phyloP scores from a whole-genome alignment of 2,888 invertebrate genomes.

The Drosophila siamana region DNA sequence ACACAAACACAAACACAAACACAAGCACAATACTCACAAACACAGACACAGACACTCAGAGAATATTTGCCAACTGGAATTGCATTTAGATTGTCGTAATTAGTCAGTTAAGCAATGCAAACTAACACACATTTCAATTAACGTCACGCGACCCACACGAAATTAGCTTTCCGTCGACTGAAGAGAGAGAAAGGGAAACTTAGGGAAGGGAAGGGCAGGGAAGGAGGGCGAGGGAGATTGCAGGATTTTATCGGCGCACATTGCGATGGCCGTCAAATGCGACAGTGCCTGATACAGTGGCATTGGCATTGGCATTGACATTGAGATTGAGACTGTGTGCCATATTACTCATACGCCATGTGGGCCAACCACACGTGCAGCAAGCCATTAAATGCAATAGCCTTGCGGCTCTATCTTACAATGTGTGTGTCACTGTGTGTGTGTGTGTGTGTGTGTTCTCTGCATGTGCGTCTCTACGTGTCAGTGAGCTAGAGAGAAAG shows the following conservation, averaged over 20 bases:
- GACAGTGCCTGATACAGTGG: constrained; percentile 41
- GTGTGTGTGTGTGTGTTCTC: background rate
- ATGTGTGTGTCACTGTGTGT: constrained; percentile 10
- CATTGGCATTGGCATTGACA: constrained; percentile 66
- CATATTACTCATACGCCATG: constrained; percentile 51
- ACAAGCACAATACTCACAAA: background rate
- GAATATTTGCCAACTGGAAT: constrained; percentile 18
- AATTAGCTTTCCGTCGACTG: constrained; percentile 42
- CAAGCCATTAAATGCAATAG: constrained; percentile 35
- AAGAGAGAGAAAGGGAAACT: no score
- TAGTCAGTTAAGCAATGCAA: constrained; percentile 23
- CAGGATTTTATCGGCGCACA: constrained; percentile 6
- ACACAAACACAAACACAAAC: background rate
- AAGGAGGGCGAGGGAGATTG: background rate
- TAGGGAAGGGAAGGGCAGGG: background rate
- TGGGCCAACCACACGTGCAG: constrained; percentile 29
- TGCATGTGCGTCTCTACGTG: no score
- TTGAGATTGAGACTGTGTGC: constrained; percentile 43
- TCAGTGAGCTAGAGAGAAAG: background rate
- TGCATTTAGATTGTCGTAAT: constrained; percentile 54
- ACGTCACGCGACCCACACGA: constrained; percentile 27
- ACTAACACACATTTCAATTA: constrained; percentile 53
- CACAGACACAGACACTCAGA: background rate
- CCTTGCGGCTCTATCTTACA: constrained; percentile 26
- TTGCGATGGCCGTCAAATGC: constrained; percentile 43